A percentile compares a stretch with the other conserved stretches of the same genome.
Conservation (phyloP, 2,888 invertebrate genomes). For the Himalopsyche japonica region DNA sequence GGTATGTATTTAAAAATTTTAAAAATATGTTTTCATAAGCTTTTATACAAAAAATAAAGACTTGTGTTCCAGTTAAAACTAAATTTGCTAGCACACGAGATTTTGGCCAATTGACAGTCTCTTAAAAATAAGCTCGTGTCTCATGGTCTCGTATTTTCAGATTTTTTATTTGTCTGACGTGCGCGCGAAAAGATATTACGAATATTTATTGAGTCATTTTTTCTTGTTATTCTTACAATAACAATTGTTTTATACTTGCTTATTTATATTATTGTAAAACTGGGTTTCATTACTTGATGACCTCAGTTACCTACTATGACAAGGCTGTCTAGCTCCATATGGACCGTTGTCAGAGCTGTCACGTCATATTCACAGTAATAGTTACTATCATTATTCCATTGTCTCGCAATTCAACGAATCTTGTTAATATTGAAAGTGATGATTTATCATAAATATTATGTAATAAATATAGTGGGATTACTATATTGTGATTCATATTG, state of each 20-base stretch:
- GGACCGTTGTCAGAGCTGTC: neutral
- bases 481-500: neutral
- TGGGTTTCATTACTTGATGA: neutral
- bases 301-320: neutral
- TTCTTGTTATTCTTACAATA: neutral
- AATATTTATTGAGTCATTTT: slow-evolving; percentile 25
- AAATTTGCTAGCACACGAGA: neutral
- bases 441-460: neutral
- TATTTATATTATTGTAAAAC: neutral
- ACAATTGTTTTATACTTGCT: neutral
- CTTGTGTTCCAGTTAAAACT: neutral
- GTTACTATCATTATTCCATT: neutral
- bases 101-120: neutral
- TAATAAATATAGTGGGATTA: neutral
- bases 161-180: slow-evolving; percentile 43
- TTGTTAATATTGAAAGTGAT: too few species aligned
- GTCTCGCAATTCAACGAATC: too few species aligned
- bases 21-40: too few species aligned
- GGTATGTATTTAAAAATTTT: slow-evolving; percentile 57
- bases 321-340: neutral
- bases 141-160: slow-evolving; percentile 49
- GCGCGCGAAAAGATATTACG: slow-evolving; percentile 42
- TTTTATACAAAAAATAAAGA: too few species aligned
- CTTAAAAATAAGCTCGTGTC: neutral
- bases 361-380: neutral